These are phyloP conservation scores for Diaperis boleti DNA, from an alignment of 2,888 invertebrate species.

Conservation along the genomic window DNA sequence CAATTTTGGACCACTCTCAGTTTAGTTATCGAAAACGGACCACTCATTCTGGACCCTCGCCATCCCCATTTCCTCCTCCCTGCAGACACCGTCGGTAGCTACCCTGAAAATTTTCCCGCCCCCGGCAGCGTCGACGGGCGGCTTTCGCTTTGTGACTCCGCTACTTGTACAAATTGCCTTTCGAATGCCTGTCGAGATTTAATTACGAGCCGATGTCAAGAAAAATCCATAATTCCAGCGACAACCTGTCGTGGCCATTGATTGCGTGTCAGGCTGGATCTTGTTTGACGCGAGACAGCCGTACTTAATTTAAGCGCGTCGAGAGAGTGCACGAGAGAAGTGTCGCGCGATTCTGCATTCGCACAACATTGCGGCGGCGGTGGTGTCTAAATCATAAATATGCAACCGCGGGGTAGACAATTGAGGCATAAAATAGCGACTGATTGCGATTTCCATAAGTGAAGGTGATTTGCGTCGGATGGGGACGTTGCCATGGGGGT, in stretches of 20 bases:
- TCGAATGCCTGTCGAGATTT: constrained; percentile 45
- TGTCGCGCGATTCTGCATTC: constrained; percentile 33
- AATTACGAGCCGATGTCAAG: constrained; percentile 47
- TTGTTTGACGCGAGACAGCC: constrained; percentile 43
- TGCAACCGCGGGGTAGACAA: constrained; percentile 52
- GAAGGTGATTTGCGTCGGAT: too few relatives aligned
- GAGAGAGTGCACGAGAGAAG: constrained; percentile 1
- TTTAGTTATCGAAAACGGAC: too few relatives aligned
- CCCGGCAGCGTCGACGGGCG: constrained; percentile 1
- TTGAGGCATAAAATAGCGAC: constrained; percentile 54
- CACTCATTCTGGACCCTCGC: too few relatives aligned
- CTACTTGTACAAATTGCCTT: constrained; percentile 45
- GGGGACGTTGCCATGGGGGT: too few relatives aligned
- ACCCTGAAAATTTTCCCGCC: neutral
- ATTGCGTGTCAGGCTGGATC: constrained; percentile 45
- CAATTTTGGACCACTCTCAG: too few relatives aligned
- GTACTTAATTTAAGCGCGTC: constrained; percentile 46
- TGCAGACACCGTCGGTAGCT: too few relatives aligned
- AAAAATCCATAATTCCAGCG: constrained; percentile 48
- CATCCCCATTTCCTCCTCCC: too few relatives aligned
- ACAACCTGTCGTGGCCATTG: constrained; percentile 47
- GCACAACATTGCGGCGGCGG: constrained; percentile 36
- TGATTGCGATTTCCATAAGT: constrained; percentile 59
- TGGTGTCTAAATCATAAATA: constrained; percentile 54
- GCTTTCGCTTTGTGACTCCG: constrained; percentile 37